A percentile compares a stretch with the other conserved stretches of the same genome.
Conservation (phyloP, 2,113 vertebrate species). For the Gallinago undulata region DNA sequence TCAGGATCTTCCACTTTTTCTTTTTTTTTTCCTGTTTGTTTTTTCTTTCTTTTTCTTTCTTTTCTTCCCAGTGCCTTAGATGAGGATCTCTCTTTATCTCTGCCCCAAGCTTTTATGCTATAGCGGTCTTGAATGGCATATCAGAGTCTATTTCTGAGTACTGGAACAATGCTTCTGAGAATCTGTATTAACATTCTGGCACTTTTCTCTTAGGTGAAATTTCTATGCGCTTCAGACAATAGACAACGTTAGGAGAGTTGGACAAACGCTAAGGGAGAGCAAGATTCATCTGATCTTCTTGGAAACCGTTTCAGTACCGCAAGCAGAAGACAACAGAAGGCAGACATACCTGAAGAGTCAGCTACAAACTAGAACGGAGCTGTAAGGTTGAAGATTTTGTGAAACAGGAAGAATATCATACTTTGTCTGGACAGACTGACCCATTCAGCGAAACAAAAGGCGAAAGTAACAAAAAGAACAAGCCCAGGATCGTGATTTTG, state of each 20-base stretch:
- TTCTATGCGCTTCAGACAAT: conserved; percentile 8
- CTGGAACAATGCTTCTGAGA: conserved; percentile 24
- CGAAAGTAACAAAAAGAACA: not conserved
- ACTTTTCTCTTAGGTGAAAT: not conserved
- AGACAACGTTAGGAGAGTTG: not conserved
- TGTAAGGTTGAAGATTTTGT: not conserved
- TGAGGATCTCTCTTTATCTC: conserved; percentile 30
- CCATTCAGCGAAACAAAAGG: not conserved
- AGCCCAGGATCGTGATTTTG: not conserved
- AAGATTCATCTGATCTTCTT: not conserved
- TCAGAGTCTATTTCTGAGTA: not conserved
- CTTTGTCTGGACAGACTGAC: not conserved
- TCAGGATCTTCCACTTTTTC: not conserved
- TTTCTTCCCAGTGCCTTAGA: not conserved
- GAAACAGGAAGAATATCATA: not conserved
- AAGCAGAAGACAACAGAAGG: not conserved
- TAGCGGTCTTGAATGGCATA: conserved; percentile 1
- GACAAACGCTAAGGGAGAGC: not conserved
- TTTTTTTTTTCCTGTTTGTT: not conserved
- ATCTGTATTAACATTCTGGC: not conserved
- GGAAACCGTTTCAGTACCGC: not conserved
- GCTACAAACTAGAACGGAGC: not conserved
- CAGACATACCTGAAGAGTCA: not conserved
- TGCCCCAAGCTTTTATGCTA: not conserved
- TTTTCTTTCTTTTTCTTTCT: not conserved